Conservation (phyloP, 2,888 invertebrate species). For the Oscheius sp. region DNA sequence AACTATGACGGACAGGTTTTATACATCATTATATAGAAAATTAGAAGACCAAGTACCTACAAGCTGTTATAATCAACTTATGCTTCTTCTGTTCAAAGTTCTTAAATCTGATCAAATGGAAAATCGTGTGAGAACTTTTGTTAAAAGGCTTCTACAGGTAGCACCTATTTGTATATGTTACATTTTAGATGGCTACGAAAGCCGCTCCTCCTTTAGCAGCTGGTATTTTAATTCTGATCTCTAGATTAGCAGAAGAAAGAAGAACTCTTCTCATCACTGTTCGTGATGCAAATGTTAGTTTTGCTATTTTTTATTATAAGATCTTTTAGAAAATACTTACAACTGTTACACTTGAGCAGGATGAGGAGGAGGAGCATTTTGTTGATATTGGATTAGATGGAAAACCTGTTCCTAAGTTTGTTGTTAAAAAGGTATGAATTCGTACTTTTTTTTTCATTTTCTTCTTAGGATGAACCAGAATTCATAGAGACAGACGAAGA, state of each 20-base stretch:
- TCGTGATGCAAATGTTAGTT: constrained; percentile 41
- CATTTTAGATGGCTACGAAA: constrained; percentile 29
- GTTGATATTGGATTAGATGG: constrained; percentile 50
- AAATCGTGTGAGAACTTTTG: constrained; percentile 81
- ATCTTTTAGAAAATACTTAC: constrained; percentile 36
- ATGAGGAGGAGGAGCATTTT: constrained; percentile 72
- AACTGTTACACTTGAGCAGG: constrained; percentile 52
- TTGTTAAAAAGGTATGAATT: not conserved
- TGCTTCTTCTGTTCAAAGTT: constrained; percentile 73
- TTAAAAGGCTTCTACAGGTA: constrained; percentile 84
- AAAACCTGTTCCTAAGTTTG: constrained; percentile 26
- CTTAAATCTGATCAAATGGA: constrained; percentile 75
- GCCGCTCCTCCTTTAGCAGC: constrained; percentile 77
- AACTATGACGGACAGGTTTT: constrained; percentile 75
- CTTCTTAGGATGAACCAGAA: constrained; percentile 21
- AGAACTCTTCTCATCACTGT: constrained; percentile 79
- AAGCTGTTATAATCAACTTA: constrained; percentile 73
- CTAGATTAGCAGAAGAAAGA: constrained; percentile 49
- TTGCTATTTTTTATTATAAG: not conserved
- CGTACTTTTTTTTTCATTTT: not conserved
- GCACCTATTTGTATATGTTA: constrained; percentile 25
- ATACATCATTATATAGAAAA: constrained; percentile 87
- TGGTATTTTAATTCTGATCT: constrained; percentile 80
- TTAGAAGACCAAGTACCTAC: constrained; percentile 78
- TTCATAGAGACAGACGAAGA: constrained; percentile 32